These are phyloP conservation scores for Pantala flavescens DNA, from an alignment of 1,140 invertebrate species.

Conservation along the genomic window DNA sequence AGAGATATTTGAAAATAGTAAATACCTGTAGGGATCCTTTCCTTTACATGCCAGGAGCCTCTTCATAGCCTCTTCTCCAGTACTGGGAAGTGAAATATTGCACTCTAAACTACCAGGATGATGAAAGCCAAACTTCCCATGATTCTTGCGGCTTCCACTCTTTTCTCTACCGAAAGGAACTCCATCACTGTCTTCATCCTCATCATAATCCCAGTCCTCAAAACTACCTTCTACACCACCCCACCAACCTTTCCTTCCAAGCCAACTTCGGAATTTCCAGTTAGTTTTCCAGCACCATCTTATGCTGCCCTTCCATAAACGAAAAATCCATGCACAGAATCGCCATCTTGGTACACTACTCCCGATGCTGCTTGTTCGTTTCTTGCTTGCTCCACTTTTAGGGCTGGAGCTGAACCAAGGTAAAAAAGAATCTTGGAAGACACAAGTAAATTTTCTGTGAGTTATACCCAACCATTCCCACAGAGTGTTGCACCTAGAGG, in stretches of 20 bases:
- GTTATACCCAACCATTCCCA: neutral
- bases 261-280: neutral
- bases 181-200: neutral
- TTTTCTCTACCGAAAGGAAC: neutral
- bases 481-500: neutral
- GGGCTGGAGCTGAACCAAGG: neutral
- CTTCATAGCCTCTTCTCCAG: conserved; percentile 90
- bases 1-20: neutral
- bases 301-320: neutral
- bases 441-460: neutral
- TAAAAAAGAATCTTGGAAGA: neutral
- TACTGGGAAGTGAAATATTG: conserved; percentile 75
- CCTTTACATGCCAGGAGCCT: conserved; percentile 82
- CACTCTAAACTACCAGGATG: conserved; percentile 51
- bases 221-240: neutral
- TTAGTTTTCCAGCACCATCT: neutral
- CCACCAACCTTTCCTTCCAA: neutral
- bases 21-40: conserved; percentile 82
- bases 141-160: neutral
- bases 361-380: neutral
- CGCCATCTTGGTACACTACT: neutral
- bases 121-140: neutral
- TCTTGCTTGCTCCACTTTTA: neutral
- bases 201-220: neutral
- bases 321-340: neutral